Conservation (phyloP, 2,888 invertebrate genomes). For the Labia minor region DNA sequence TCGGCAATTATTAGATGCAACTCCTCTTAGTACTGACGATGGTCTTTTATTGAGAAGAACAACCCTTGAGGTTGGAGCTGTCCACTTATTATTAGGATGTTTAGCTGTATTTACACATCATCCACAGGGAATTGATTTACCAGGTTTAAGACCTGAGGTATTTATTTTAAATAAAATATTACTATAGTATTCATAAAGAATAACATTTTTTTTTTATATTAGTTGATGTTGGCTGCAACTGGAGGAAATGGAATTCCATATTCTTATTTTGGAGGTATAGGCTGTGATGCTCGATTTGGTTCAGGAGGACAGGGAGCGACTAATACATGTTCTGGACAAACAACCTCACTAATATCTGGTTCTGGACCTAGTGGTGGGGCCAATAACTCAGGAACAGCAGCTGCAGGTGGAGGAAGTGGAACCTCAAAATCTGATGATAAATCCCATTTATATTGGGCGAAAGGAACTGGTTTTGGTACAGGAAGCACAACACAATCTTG, state of each 20-base stretch:
- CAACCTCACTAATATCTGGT: constrained; percentile 32
- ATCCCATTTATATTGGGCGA: constrained; percentile 82
- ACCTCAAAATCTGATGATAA: constrained; percentile 51
- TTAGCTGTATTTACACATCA: constrained; percentile 82
- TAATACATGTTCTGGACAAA: constrained; percentile 40
- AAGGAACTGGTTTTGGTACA: constrained; percentile 93
- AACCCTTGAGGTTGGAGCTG: constrained; percentile 73
- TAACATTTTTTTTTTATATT: background rate
- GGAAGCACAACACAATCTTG: constrained; percentile 91
- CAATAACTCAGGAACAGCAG: constrained; percentile 22
- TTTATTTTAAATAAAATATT: background rate
- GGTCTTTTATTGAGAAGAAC: constrained; percentile 63
- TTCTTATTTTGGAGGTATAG: background rate
- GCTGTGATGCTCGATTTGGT: background rate
- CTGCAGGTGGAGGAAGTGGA: constrained; percentile 15
- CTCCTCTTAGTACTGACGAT: constrained; percentile 63
- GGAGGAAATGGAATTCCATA: background rate
- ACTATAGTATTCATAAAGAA: background rate
- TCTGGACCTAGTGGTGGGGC: constrained; percentile 30
- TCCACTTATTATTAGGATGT: constrained; percentile 75
- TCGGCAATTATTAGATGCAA: constrained; percentile 63
- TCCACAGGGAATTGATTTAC: constrained; percentile 43
- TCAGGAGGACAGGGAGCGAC: constrained; percentile 34
- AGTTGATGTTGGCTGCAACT: background rate
- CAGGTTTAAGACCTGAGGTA: constrained; percentile 29